Evolutionary conservation across 2,113 vertebrate species (phyloP), one percentile per base, ranked within the genome.

Genomic region (Xiphophorus hellerii): DNA sequence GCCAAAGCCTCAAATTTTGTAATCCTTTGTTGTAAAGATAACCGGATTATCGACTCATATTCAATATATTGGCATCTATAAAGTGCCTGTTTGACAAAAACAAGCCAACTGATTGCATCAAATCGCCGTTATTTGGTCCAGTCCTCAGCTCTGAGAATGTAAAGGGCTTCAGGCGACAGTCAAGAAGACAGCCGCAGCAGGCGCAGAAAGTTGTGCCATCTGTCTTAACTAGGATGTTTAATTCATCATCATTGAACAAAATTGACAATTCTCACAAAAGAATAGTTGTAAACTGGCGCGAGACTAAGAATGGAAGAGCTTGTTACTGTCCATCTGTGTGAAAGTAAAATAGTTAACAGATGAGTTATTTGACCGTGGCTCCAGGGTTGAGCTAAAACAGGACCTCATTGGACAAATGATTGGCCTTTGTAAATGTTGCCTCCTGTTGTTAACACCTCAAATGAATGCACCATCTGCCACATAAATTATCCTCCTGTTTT

Each of bases 401-500:
- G 86, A 79, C 79, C 74, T 77, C 13, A 70, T 42, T 39, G 3
- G 76, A 79, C 73, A 90, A 90, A 88, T 80, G 72, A 74, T 75
- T 77, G 74, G 69, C 30, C 80, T 83, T 85, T 86, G 70, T 82
- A 70, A 87, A 69, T 67, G 77, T 77, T 67, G 71, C 82, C 82
- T 73, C 70, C 81, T 87, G 72, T 82, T 82, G 69, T 78, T 90
- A 75, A 74, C 85, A 76, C 77, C 54, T 86, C 64, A 48, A 58
- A 81, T 73, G 81, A 85, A 84, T n/a, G 61, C 77, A 77, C 86
- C 86, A 89, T 89, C 87, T 86, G 89, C 73, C 85, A 62, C 67
- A n/a, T 69, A 73, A 79, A 75, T 79, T 29, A 72, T 84, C 39
- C 27, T 68, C 67, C 58, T 77, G 71, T 86, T 80, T 71, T 61